These are phyloP conservation scores for Hirundichthys speculiger DNA, from an alignment of 2,113 vertebrate genomes.

Conservation along the genomic window DNA sequence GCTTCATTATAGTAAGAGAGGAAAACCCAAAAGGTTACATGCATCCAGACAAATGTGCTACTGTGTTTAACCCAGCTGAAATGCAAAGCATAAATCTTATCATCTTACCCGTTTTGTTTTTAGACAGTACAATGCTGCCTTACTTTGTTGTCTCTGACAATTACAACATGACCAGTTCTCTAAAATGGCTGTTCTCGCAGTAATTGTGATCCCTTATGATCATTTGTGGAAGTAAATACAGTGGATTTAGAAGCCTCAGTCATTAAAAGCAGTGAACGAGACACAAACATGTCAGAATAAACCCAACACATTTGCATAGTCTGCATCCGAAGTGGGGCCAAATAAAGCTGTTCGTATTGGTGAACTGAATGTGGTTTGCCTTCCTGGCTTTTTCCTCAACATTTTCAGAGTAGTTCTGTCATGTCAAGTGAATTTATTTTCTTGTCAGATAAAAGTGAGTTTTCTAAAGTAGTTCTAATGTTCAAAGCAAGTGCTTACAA, in stretches of 20 bases:
- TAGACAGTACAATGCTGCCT: no score
- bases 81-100: not conserved
- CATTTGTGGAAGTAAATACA: not conserved
- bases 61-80: not conserved
- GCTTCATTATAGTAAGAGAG: constrained; percentile 11
- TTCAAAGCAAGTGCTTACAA: constrained; percentile 46
- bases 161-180: not conserved
- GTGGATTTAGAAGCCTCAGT: not conserved
- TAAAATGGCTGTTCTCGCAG: not conserved
- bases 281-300: not conserved
- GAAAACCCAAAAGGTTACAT: constrained; percentile 5
- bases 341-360: constrained; percentile 13
- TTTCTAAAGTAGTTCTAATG: constrained; percentile 71
- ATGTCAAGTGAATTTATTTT: constrained; percentile 55
- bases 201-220: not conserved
- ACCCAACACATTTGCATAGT: constrained; percentile 6
- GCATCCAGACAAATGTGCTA: not conserved
- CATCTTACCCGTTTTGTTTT: not conserved
- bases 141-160: not conserved
- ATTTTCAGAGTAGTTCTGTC: constrained; percentile 28
- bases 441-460: constrained; percentile 69
- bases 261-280: constrained; percentile 1
- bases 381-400: constrained; percentile 15
- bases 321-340: constrained; percentile 6
- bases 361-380: constrained; percentile 21